Evolutionary conservation across 2,888 invertebrate species (phyloP).

Genomic region (Ommatoiulus sabulosus): DNA sequence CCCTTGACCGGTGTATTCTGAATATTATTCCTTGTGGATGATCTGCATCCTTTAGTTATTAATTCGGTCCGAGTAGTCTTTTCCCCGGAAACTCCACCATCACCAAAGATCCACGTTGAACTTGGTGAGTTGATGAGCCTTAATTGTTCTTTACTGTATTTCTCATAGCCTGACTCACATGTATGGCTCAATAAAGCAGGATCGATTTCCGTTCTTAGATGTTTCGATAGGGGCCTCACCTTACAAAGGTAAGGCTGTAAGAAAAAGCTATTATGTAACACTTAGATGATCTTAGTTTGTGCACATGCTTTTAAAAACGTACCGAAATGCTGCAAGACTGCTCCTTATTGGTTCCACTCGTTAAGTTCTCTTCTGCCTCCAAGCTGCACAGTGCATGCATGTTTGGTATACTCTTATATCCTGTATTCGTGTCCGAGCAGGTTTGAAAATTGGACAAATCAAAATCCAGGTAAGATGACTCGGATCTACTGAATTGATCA

Average conservation of each 20-base stretch:
- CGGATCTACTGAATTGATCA: neutral
- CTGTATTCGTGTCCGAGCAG: neutral
- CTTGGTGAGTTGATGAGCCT: neutral
- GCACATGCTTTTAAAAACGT: neutral
- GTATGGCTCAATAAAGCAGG: neutral
- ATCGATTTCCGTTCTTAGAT: neutral
- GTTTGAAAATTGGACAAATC: neutral
- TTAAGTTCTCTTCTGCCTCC: neutral
- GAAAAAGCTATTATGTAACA: neutral
- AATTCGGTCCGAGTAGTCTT: neutral
- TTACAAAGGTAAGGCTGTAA: neutral
- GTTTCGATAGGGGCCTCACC: neutral
- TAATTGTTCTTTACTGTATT: neutral
- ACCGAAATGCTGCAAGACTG: neutral
- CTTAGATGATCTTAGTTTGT: neutral
- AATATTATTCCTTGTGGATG: neutral
- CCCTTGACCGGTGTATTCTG: neutral
- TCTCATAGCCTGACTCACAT: neutral
- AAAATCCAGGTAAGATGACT: neutral
- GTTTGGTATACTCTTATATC: neutral
- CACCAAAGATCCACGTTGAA: neutral
- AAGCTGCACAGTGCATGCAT: neutral
- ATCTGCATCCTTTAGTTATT: neutral
- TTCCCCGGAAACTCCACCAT: neutral
- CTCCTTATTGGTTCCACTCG: neutral